Evolutionary conservation across 30 jellyfish, hydroid and myxozoan genomes (phyloP).

Genomic region (Sanderia malayensis): DNA sequence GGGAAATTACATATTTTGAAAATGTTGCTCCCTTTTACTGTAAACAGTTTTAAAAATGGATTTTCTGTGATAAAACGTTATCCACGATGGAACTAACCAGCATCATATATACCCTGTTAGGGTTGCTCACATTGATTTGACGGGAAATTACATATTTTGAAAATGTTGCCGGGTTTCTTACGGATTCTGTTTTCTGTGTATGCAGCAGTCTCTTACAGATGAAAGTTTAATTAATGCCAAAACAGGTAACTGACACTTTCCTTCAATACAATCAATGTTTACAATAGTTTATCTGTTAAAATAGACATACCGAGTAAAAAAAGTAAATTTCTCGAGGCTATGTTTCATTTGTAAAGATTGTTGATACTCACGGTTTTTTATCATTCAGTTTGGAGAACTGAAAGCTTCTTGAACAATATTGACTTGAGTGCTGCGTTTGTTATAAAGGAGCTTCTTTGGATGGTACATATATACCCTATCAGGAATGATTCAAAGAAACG

Average conservation of each 20-base stretch:
- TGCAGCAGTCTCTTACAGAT: background rate
- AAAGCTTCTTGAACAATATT: background rate
- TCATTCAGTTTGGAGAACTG: background rate
- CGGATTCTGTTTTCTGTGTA: background rate
- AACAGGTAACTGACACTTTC: background rate
- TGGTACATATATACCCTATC: background rate
- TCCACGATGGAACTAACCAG: too few relatives aligned
- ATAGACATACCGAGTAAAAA: background rate
- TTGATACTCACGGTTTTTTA: background rate
- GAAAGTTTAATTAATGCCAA: background rate
- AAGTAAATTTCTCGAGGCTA: conserved; percentile 1
- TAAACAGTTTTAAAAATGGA: too few relatives aligned
- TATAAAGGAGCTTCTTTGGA: background rate
- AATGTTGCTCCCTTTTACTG: too few relatives aligned
- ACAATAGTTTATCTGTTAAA: background rate
- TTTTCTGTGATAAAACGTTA: too few relatives aligned
- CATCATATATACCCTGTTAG: too few relatives aligned
- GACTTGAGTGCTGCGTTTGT: background rate
- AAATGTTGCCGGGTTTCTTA: background rate
- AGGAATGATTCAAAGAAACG: background rate
- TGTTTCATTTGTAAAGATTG: background rate
- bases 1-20: too few relatives aligned
- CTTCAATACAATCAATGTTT: background rate
- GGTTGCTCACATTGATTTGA: too few relatives aligned
- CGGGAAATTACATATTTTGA: background rate